Evolutionary conservation across 2,888 invertebrate species (phyloP), one percentile per base, ranked within the genome.

Genomic region (Amorpha juglandis): DNA sequence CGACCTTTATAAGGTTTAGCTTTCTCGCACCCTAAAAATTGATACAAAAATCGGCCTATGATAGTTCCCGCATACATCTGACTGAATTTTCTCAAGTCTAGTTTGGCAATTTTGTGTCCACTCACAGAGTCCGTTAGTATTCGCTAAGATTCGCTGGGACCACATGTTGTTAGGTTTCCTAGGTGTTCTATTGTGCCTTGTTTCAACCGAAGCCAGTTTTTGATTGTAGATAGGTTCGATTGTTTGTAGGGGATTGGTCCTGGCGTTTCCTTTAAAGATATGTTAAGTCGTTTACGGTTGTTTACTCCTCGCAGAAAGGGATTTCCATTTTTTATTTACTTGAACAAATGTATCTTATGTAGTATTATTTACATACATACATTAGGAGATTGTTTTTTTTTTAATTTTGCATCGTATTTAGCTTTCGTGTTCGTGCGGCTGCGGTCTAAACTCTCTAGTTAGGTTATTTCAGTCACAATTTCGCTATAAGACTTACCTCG

Each of bases 251-350:
- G 45, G 48, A 68, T 21, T 66, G 66, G 63, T 66, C 53, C 63
- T 48, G n/a, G 66, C 38, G 58, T 42, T 42, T 58, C 38, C 58
- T 58, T 58, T 42, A 38, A 58, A 3, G 38, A 19, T 58, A 58
- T 58, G 63, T 50, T 19, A 63, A 45, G 38, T 35, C 12, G 8
- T 14, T 64, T n/a, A 53, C 42, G 64, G 52, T 64, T 51, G 42
- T 64, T 64, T 45, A 51, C 7, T 84, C 87, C 87, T 90, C 86
- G 87, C 88, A 84, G 74, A 77, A 78, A 79, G 81, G 79, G 80
- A 79, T 45, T 78, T 78, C 69, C 74, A 67, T 66, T 27, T 27
- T 75, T 78, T 88, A 84, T 88, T 86, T 86, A 89, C 86, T 85
- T 75, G 73, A 74, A 72, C 71, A 78, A 75, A 74, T 78, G 76